Conservation (phyloP, 1,140 invertebrate genomes). For the Parasteatoda tepidariorum region DNA sequence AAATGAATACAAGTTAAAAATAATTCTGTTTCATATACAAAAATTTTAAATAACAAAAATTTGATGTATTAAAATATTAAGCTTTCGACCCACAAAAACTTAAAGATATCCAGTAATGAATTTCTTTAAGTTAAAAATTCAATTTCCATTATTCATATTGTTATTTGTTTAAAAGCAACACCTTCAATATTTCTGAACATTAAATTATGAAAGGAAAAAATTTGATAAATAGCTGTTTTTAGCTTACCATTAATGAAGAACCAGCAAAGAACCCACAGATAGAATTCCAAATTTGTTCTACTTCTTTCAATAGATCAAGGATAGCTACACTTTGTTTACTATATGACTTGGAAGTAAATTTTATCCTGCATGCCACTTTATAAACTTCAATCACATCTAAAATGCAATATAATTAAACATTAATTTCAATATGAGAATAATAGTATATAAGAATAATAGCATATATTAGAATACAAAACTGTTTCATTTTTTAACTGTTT, state of each 20-base stretch:
- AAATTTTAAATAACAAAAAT: neutral
- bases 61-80: neutral
- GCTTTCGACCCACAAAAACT: neutral
- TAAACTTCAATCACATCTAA: slow-evolving; percentile 72
- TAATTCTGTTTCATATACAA: too few relatives aligned
- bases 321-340: slow-evolving; percentile 66
- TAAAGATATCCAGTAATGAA: neutral
- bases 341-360: slow-evolving; percentile 65
- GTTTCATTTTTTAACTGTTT: neutral
- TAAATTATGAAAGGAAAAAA: neutral
- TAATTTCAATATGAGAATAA: neutral
- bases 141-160: neutral
- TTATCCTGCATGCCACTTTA: slow-evolving; percentile 68
- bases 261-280: slow-evolving; percentile 61
- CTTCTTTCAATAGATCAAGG: slow-evolving; percentile 66
- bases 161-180: neutral
- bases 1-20: too few relatives aligned
- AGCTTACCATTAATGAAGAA: slow-evolving; percentile 41
- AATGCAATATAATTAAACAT: slow-evolving; percentile 47
- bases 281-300: slow-evolving; percentile 67
- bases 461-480: neutral
- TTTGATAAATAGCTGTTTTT: neutral
- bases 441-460: neutral
- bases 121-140: neutral
- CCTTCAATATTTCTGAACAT: neutral